These are phyloP conservation scores for Sinhomidia bicolor DNA, from an alignment of 2,888 invertebrate species.

Conservation along the genomic window DNA sequence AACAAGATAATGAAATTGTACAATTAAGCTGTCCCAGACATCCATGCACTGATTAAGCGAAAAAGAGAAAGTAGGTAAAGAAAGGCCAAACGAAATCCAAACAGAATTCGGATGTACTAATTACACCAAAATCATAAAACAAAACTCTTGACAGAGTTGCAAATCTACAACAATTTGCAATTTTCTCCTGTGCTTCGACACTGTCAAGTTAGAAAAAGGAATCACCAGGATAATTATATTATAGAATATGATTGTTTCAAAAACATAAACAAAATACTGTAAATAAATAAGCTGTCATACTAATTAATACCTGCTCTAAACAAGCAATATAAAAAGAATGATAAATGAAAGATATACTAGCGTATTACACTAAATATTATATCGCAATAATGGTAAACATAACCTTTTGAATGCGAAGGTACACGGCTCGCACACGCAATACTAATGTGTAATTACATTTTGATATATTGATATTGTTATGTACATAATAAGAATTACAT, in stretches of 20 bases:
- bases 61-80: not conserved
- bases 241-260: not conserved
- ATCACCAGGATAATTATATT: not conserved
- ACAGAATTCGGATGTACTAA: not conserved
- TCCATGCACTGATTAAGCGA: not conserved
- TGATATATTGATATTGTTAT: not conserved
- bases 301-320: not conserved
- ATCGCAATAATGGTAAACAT: not conserved
- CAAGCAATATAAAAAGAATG: not conserved
- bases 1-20: not conserved
- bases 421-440: not conserved
- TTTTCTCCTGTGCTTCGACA: conserved; percentile 7
- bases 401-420: not conserved
- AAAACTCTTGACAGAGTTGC: not conserved
- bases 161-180: not conserved
- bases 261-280: not conserved
- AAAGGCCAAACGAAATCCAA: not conserved
- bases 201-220: conserved; percentile 3
- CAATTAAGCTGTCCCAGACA: not conserved
- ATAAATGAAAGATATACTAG: not conserved
- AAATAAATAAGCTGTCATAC: not conserved
- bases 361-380: not conserved
- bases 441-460: not conserved
- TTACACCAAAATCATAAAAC: not conserved
- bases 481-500: conserved; percentile 30